A percentile compares a stretch with the other conserved stretches of the same genome.
phyloP scores from a whole-genome alignment of 2,113 vertebrate genomes.

The Ophthalmolycus amberensis region DNA sequence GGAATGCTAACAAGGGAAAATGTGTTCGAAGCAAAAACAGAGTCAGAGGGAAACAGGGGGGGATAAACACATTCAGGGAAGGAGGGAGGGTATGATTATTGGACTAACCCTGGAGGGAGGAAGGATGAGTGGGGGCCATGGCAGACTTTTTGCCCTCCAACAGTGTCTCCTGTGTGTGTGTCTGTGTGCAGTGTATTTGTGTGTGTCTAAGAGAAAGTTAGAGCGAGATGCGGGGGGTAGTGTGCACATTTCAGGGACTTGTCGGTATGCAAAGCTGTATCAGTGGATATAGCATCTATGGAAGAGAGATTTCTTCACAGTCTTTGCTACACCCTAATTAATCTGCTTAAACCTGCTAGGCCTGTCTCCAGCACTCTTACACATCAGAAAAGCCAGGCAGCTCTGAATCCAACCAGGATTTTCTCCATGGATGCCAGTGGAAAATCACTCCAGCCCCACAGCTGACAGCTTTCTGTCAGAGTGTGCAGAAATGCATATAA shows the following conservation, averaged over 20 bases:
- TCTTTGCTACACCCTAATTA: constrained; percentile 80
- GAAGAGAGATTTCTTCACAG: constrained; percentile 76
- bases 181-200: constrained; percentile 27
- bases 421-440: constrained; percentile 77
- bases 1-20: constrained; percentile 62
- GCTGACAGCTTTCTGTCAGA: constrained; percentile 78
- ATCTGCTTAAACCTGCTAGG: constrained; percentile 79
- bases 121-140: constrained; percentile 63
- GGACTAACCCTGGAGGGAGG: constrained; percentile 51
- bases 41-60: constrained; percentile 42
- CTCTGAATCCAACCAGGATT: constrained; percentile 75
- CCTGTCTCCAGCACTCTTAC: constrained; percentile 75
- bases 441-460: constrained; percentile 69
- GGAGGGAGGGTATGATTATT: constrained; percentile 61
- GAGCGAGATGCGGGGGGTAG: constrained; percentile 44
- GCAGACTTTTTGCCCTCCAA: constrained; percentile 74
- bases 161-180: constrained; percentile 39
- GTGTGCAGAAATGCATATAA: constrained; percentile 64
- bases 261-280: constrained; percentile 74
- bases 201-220: constrained; percentile 11
- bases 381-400: constrained; percentile 72
- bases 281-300: constrained; percentile 76
- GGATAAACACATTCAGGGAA: constrained; percentile 60
- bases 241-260: constrained; percentile 62
- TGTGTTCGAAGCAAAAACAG: constrained; percentile 65